phyloP scores from a whole-genome alignment of 2,113 vertebrate genomes.

The Dolichotis patagonum region DNA sequence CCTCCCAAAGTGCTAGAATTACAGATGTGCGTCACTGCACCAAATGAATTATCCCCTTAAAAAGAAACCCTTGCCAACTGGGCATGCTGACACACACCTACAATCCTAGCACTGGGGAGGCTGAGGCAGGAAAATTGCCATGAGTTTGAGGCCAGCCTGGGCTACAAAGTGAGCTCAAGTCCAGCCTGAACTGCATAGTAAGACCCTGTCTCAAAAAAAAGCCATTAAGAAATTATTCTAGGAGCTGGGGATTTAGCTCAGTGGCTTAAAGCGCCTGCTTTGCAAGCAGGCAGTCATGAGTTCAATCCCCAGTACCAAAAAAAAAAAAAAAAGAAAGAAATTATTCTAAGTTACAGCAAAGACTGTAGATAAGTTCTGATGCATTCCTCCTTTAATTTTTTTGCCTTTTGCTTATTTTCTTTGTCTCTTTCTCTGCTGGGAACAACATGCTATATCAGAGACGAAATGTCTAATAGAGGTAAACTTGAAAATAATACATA shows the following conservation, averaged over 20 bases:
- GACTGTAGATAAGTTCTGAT: neutral
- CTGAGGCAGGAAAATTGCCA: neutral
- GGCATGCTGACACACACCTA: neutral
- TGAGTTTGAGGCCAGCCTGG: neutral
- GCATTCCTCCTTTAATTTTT: neutral
- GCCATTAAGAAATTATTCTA: no score
- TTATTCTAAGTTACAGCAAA: neutral
- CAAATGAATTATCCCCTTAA: neutral
- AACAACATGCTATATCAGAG: neutral
- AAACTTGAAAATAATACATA: neutral
- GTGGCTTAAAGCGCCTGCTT: no score
- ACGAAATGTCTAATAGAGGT: neutral
- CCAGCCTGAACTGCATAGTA: neutral
- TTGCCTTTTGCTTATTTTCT: neutral
- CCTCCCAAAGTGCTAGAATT: neutral
- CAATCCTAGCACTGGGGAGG: neutral
- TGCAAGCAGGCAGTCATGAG: no score
- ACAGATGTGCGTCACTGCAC: neutral
- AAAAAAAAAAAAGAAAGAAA: neutral
- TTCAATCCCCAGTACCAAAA: no score
- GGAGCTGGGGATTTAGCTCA: no score
- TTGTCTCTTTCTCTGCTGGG: neutral
- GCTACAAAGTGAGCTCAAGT: neutral
- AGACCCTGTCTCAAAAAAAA: neutral
- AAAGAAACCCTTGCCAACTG: neutral